phyloP scores from a whole-genome alignment of 2,888 invertebrate species.

The Leucania comma region DNA sequence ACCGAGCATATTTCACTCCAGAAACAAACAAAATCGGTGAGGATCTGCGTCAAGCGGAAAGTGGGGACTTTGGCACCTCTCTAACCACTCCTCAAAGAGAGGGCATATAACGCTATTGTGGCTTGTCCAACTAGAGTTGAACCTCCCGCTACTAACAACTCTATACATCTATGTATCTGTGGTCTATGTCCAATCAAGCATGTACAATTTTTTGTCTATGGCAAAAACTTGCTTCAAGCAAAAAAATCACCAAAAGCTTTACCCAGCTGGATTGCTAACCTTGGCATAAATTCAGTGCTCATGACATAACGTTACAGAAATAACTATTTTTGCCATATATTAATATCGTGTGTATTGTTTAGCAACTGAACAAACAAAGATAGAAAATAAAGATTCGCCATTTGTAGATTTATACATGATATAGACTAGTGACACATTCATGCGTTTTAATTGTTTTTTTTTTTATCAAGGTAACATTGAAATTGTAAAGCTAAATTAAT shows the following conservation, averaged over 20 bases:
- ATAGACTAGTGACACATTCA: neutral
- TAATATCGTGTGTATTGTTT: slow-evolving; percentile 10
- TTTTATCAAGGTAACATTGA: slow-evolving; percentile 1
- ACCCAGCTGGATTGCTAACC: slow-evolving; percentile 28
- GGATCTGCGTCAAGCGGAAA: too few relatives aligned
- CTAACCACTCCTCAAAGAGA: too few relatives aligned
- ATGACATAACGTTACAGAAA: slow-evolving; percentile 37
- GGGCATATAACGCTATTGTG: too few relatives aligned
- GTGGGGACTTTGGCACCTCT: too few relatives aligned
- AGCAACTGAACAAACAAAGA: slow-evolving; percentile 37
- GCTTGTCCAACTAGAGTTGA: neutral
- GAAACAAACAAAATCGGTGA: too few relatives aligned
- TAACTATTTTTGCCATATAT: slow-evolving; percentile 37
- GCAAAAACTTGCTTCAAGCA: slow-evolving; percentile 21
- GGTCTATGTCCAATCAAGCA: slow-evolving; percentile 21
- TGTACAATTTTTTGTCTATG: slow-evolving; percentile 7
- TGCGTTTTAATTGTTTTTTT: neutral
- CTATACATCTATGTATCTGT: slow-evolving; percentile 1
- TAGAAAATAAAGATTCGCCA: too few relatives aligned
- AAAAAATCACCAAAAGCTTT: slow-evolving; percentile 26
- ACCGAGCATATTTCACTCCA: too few relatives aligned
- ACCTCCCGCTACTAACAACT: neutral
- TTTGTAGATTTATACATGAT: neutral
- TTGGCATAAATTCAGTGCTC: slow-evolving; percentile 44
- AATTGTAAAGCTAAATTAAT: slow-evolving; percentile 17